Base-by-base conservation (phyloP, 2,888 invertebrate genomes). In the Brachyopa scutellaris region DNA sequence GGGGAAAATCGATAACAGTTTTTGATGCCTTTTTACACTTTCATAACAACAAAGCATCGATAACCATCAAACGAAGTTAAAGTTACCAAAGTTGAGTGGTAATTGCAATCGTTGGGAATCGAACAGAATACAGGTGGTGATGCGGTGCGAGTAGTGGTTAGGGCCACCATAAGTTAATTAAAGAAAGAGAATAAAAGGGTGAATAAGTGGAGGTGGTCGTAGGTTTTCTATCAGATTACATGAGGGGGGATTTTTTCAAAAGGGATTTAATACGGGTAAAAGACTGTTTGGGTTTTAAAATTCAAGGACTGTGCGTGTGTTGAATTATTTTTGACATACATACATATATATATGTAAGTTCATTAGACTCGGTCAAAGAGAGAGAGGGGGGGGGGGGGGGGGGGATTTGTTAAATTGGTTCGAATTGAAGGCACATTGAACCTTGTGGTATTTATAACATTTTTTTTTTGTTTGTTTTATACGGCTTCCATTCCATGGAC, bases 1-100 rank as follows among this genome's bases (percentile, higher is more conserved):
- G 57, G 38, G 49, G 2, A 69, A 69, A 69, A 69, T 69, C 69
- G 49, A 69, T 69, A 69, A 55, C 15, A 5, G 36, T n/a, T 11
- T 9, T n/a, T 17, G n/a, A n/a, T n/a, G n/a, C n/a, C n/a, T n/a
- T n/a, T n/a, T n/a, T n/a, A n/a, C n/a, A n/a, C n/a, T n/a, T n/a
- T n/a, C n/a, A n/a, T n/a, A n/a, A n/a, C n/a, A n/a, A n/a, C n/a
- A n/a, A n/a, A n/a, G n/a, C n/a, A n/a, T n/a, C n/a, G 53, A 19
- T 6, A 1, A 9, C 7, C 26, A 5, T 26, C 3, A 17, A 17
- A 17, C 2, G n/a, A 4, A 42, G 17, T 8, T 2, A 8, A 42
- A 42, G 15, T 17, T 42, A n/a, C n/a, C n/a, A n/a, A n/a, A n/a
- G n/a, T n/a, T n/a, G n/a, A n/a, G 42, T 19, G 26, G 26, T 47